phyloP scores from a whole-genome alignment of 1,140 invertebrate species.

The Arctopsyche grandis region DNA sequence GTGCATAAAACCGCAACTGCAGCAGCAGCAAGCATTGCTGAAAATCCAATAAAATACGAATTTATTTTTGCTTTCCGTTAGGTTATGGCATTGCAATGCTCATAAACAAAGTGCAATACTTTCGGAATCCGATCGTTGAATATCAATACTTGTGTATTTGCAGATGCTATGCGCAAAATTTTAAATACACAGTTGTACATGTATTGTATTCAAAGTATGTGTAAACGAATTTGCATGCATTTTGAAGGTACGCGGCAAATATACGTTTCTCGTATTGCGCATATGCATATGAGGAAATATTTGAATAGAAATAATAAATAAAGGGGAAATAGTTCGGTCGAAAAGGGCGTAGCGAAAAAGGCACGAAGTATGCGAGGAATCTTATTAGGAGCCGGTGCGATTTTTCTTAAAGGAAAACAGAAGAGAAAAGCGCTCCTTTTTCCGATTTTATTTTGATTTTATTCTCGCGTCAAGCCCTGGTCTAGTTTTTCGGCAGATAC shows the following conservation, averaged over 20 bases:
- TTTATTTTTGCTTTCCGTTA: not conserved
- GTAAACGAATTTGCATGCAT: too few species aligned
- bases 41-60: too few species aligned
- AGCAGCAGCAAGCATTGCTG: too few species aligned
- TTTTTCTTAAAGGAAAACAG: not conserved
- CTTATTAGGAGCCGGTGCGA: conserved; percentile 16
- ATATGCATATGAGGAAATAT: not conserved
- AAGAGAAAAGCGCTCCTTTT: not conserved
- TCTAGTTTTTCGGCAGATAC: not conserved
- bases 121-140: not conserved
- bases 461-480: conserved; percentile 2
- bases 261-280: too few species aligned
- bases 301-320: conserved; percentile 3
- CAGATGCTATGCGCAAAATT: not conserved
- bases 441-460: conserved; percentile 21
- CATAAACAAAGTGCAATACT: not conserved
- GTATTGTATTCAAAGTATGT: too few species aligned
- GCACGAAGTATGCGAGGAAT: conserved; percentile 17
- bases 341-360: not conserved
- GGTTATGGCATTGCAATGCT: not conserved
- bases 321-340: not conserved
- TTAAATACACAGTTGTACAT: not conserved
- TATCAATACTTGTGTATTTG: too few species aligned
- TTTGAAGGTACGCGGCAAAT: too few species aligned
- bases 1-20: too few species aligned